phyloP scores from a whole-genome alignment of 2,888 invertebrate genomes.

The Carterocephalus palaemon region DNA sequence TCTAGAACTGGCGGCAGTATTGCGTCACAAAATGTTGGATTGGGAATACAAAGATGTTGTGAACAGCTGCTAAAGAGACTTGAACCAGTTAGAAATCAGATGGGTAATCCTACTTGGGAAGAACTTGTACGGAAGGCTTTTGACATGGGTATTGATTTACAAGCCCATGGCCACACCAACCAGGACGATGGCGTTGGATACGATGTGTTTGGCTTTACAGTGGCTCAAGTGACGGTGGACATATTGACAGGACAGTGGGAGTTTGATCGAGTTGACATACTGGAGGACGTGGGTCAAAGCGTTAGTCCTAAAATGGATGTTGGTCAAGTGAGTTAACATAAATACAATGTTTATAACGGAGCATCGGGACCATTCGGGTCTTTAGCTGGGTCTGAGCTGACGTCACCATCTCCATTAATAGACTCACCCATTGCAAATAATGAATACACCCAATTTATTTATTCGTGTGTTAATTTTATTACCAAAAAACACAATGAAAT shows the following conservation, averaged over 20 bases:
- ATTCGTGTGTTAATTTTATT: too few relatives aligned
- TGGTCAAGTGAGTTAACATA: conserved; percentile 78
- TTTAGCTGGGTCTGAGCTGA: too few relatives aligned
- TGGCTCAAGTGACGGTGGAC: conserved; percentile 85
- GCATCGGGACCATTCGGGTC: too few relatives aligned
- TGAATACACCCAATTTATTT: too few relatives aligned
- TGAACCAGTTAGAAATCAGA: conserved; percentile 61
- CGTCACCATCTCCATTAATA: too few relatives aligned
- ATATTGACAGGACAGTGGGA: conserved; percentile 84
- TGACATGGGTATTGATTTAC: conserved; percentile 69
- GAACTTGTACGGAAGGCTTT: conserved; percentile 73
- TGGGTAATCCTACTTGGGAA: conserved; percentile 74
- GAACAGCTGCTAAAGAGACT: conserved; percentile 40
- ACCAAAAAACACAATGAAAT: too few relatives aligned
- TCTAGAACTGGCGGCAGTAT: conserved; percentile 82
- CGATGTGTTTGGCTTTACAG: conserved; percentile 76
- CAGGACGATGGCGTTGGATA: conserved; percentile 66
- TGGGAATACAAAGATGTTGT: conserved; percentile 41
- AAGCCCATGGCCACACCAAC: conserved; percentile 70
- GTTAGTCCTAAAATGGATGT: conserved; percentile 84
- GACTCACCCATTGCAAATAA: too few relatives aligned
- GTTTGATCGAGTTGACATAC: conserved; percentile 80
- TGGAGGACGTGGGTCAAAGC: conserved; percentile 84
- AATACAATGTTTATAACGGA: too few relatives aligned
- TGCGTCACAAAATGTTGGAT: conserved; percentile 45